Base-by-base conservation (phyloP, 2,888 invertebrate genomes). In the Dolichomitus sp. region DNA sequence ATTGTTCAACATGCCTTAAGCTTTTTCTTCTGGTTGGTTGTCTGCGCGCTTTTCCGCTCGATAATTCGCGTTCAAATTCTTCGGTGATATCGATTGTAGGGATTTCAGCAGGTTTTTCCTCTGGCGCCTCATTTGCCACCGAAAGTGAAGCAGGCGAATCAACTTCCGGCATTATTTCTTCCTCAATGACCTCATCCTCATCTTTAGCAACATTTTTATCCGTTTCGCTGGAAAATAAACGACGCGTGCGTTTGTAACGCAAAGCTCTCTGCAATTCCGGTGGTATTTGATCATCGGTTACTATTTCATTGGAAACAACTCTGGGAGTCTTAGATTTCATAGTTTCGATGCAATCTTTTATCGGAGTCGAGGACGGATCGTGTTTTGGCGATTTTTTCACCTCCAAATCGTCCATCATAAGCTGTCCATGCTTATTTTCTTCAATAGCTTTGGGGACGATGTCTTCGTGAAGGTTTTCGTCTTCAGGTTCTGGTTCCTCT, bases 231-330 rank as follows among this genome's bases (percentile, higher is more conserved):
- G 52, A 7, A 54, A 61, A 40, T 33, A 65, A 73, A 0, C 73
- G 57, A 37, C 69, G 77, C 7, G 69, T 48, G 2, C 68, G 73
- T 45, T 76, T 77, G 42, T 57, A 40, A 17, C 68, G 87, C 4
- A 92, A 42, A 27, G 87, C 86, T 30, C 88, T 87, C 27, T 88
- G 87, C 37, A 91, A 68, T 2, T 84, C 85, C 0, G 74, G 76
- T 12, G 92, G 89, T 69, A 92, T 89, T 66, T 92, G 88, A 75
- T 91, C 89, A 17, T 84, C 80, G 37, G 89, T 88, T 45, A 93
- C 88, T 33, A 90, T 79, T 82, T 91, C 83, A 76, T 89, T 88
- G 0, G 93, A 93, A 76, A 92, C 84, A 50, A 93, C 84, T 87
- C 88, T 89, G 1, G 92, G 91, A 4, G 79, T 70, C 48, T 84